phyloP scores from a whole-genome alignment of 2,888 invertebrate species.

The Gastracanthus pulcherrimus region DNA sequence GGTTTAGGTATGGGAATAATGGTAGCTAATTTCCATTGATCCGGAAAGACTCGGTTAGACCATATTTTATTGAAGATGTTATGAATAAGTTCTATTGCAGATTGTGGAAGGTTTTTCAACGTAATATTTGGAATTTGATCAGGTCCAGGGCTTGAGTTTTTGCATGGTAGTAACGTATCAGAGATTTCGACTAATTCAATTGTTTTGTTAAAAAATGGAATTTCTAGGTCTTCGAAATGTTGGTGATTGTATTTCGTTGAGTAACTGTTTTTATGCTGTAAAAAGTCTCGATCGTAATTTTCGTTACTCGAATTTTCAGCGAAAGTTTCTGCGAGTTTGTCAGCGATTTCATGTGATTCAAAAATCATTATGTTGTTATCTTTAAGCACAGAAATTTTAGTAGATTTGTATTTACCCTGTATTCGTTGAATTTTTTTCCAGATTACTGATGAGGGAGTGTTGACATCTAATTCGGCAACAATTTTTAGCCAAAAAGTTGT shows the following conservation, averaged over 20 bases:
- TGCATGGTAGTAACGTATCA: constrained; percentile 1
- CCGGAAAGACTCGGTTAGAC: constrained; percentile 8
- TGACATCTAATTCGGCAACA: not conserved
- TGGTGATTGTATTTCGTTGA: not conserved
- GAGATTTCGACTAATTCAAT: constrained; percentile 14
- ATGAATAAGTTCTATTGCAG: not conserved
- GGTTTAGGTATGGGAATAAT: constrained; percentile 47
- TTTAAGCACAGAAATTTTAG: not conserved
- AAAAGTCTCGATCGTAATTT: not conserved
- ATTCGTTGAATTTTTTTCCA: not conserved
- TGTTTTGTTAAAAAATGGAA: not conserved
- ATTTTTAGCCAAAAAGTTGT: not conserved
- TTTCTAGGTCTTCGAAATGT: not conserved
- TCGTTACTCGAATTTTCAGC: too few species aligned
- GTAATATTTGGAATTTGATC: constrained; percentile 55
- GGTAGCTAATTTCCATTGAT: constrained; percentile 24
- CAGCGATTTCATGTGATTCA: not conserved
- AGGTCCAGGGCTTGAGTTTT: constrained; percentile 58
- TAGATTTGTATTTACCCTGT: not conserved
- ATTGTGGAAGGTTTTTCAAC: constrained; percentile 46
- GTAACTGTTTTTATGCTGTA: not conserved
- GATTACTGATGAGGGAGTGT: not conserved
- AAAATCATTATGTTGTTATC: not conserved
- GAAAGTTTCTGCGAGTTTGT: too few species aligned
- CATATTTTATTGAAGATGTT: constrained; percentile 41